Percentiles rank a stretch among this genome's conserved stretches.
phyloP scores from a whole-genome alignment of 2,888 invertebrate species.

The Lasioglossum malachurum region DNA sequence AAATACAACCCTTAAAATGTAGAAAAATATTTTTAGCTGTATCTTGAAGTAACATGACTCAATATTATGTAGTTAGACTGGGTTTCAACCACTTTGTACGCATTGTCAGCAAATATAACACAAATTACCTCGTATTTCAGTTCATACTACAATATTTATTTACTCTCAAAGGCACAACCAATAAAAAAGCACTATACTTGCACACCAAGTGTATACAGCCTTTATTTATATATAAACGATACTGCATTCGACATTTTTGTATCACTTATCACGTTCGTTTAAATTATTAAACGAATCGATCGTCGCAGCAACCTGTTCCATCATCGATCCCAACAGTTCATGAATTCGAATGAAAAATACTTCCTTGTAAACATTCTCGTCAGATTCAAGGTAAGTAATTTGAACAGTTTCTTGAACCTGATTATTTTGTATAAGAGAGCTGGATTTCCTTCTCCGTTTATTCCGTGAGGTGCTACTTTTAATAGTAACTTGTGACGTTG shows the following conservation, averaged over 20 bases:
- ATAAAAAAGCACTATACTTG: background rate
- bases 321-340: constrained; percentile 61
- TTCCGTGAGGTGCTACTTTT: background rate
- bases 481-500: background rate
- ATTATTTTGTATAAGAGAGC: background rate
- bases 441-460: background rate
- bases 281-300: constrained; percentile 73
- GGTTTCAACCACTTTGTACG: background rate
- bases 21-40: constrained; percentile 71
- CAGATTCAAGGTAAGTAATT: background rate
- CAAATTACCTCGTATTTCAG: background rate
- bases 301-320: constrained; percentile 65
- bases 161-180: background rate
- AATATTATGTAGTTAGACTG: background rate
- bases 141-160: background rate
- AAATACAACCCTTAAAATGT: constrained; percentile 62
- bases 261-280: constrained; percentile 50
- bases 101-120: background rate
- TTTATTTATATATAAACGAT: background rate
- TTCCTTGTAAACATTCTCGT: constrained; percentile 66
- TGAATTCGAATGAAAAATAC: constrained; percentile 72
- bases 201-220: background rate
- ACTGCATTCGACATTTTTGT: background rate
- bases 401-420: background rate
- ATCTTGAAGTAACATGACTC: background rate